Evolutionary conservation across 2,888 invertebrate genomes (phyloP), one percentile per base, ranked within the genome.

Genomic region (Strigamia crassipes): DNA sequence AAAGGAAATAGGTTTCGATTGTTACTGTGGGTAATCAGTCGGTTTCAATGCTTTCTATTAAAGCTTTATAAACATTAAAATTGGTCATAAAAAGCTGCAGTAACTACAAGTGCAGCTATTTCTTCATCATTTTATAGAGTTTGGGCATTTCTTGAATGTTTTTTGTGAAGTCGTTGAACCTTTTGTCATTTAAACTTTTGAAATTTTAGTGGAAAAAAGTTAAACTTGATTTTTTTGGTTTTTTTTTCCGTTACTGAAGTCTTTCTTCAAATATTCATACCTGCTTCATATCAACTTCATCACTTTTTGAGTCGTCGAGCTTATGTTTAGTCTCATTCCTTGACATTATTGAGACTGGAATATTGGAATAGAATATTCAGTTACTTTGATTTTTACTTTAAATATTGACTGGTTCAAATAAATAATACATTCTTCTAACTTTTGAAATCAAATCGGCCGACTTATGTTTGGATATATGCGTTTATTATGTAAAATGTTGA

Each of bases 311-410:
- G 15, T 73, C 73, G 2, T 12, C 10, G 73, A 15, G 1, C 18
- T 18, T 15, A 15, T 73, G 31, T 73, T 73, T 73, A 27, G 23
- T 31, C 31, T 15, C 27, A 31, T 31, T 73, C 31, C n/a, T 27
- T 73, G n/a, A 73, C n/a, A 73, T 73, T 73, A 73, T 73, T 73
- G 73, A 73, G 13, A 8, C 27, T 15, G 31, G 31, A 73, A 73
- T 73, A 4, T 66, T 12, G 15, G 23, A 27, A 23, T 21, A 27
- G 27, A 66, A 0, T 73, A 31, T n/a, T n/a, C n/a, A 73, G 12
- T 56, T 9, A 1, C 31, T 73, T n/a, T 31, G 73, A 73, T 73
- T 73, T 31, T 31, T 56, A 8, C 5, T 27, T 23, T 31, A 73
- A 73, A 73, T 1, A 73, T 27, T 27, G 5, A 27, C 56, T 27